Base-by-base conservation (phyloP, 2,888 invertebrate genomes). In the Dusona sp. region DNA sequence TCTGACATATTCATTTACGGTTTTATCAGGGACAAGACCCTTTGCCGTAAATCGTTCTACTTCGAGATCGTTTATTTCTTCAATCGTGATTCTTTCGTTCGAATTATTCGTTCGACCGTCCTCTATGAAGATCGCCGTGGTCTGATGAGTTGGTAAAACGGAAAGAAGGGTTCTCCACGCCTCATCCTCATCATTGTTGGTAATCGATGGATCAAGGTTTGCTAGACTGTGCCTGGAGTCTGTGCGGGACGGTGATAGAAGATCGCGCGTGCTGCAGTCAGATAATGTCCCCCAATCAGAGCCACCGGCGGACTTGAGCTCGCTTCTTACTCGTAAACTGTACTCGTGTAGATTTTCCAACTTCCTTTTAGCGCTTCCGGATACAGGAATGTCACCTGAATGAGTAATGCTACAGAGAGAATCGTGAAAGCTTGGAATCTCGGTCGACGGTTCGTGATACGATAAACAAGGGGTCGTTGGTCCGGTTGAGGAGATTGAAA, bases 311-410 rank as follows among this genome's bases (percentile, higher is more conserved):
- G 91, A 91, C 4, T 91, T 90, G 3, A 93, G 85, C 81, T 93
- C 92, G 78, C 90, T 89, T 61, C 92, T 88, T n/a, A 93, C 90
- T 33, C 92, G 81, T 73, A 93, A 73, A 80, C 93, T 93, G 85
- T 93, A 93, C 70, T 93, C 93, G 84, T 93, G 93, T 22, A 93
- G 88, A 83, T 93, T 93, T 85, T 93, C 93, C 83, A 93, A 84
- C 83, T 93, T 93, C 78, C 89, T 89, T 80, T 88, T 91, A 36
- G 90, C 92, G 81, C 89, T 80, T 13, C 87, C 89, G 11, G 92
- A 89, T 25, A 93, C 79, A 7, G 88, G 89, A 25, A 88, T 86
- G 36, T 90, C 90, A 38, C 80, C 88, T 11, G 92, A 90, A 83
- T 92, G 93, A 54, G 91, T 92, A 83, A 90, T 90, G 75, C 88